Evolutionary conservation across 2,888 invertebrate genomes (phyloP).

Genomic region (Drosophila nigricruria): DNA sequence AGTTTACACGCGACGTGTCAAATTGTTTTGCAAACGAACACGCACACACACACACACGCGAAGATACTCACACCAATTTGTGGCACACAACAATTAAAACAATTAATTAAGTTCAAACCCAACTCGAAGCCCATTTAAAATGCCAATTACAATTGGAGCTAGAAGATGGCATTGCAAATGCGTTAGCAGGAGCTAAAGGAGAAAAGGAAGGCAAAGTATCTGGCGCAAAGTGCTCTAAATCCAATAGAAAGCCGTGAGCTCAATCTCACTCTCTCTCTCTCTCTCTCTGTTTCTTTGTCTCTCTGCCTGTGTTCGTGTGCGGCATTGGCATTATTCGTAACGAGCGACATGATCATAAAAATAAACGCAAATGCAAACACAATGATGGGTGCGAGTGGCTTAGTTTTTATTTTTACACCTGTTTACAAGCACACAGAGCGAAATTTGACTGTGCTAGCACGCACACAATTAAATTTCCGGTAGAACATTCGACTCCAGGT

Average conservation of each 20-base stretch:
- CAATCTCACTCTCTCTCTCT: not conserved
- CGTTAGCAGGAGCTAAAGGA: not conserved
- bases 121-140: conserved; percentile 47
- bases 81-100: conserved; percentile 50
- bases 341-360: conserved; percentile 80
- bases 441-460: conserved; percentile 74
- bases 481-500: conserved; percentile 67
- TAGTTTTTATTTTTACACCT: conserved; percentile 79
- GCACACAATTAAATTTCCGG: conserved; percentile 80
- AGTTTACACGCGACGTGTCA: conserved; percentile 36
- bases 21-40: conserved; percentile 37
- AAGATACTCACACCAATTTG: conserved; percentile 10
- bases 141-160: conserved; percentile 63
- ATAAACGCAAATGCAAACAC: conserved; percentile 78
- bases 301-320: conserved; percentile 12
- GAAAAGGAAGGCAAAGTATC: not conserved
- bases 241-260: conserved; percentile 52
- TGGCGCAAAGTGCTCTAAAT: conserved; percentile 72
- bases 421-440: conserved; percentile 65
- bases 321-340: conserved; percentile 75
- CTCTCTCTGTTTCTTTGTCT: not conserved
- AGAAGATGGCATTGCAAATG: conserved; percentile 18
- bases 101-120: conserved; percentile 67
- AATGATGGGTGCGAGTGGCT: conserved; percentile 67
- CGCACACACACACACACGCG: conserved; percentile 11